phyloP scores from a whole-genome alignment of 2,888 invertebrate genomes.

The Harpalus rubripes region DNA sequence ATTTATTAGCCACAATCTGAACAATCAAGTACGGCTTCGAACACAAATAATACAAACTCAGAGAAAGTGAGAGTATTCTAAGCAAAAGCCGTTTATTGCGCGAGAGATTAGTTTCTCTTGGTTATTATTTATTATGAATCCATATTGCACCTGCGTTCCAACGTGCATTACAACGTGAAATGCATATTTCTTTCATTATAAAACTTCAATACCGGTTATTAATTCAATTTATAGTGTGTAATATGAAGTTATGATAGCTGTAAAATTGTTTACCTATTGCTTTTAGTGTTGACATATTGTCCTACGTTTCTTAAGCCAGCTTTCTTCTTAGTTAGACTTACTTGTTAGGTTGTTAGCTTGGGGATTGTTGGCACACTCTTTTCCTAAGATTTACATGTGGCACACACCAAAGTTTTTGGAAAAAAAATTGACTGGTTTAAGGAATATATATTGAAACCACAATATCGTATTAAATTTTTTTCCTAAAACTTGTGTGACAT shows the following conservation, averaged over 20 bases:
- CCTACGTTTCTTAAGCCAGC: no score
- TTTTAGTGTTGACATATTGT: background rate
- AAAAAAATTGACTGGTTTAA: no score
- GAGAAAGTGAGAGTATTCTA: slow-evolving; percentile 42
- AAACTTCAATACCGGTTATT: slow-evolving; percentile 2
- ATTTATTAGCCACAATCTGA: slow-evolving; percentile 40
- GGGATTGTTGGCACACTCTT: no score
- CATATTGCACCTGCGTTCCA: slow-evolving; percentile 28
- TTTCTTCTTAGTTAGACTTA: background rate
- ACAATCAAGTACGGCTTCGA: slow-evolving; percentile 26
- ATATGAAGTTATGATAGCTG: slow-evolving; percentile 18
- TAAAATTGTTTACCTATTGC: background rate
- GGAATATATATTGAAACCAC: no score
- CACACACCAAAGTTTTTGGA: no score
- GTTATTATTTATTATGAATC: background rate
- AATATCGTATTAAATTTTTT: no score
- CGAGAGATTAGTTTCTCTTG: background rate
- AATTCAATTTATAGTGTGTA: slow-evolving; percentile 33
- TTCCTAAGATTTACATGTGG: no score
- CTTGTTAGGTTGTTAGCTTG: no score
- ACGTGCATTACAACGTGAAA: slow-evolving; percentile 5
- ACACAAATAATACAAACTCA: slow-evolving; percentile 31
- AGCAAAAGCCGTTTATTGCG: slow-evolving; percentile 34
- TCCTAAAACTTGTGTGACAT: no score
- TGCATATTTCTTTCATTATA: slow-evolving; percentile 5